A percentile compares a stretch with the other conserved stretches of the same genome.
Evolutionary conservation across 1,140 invertebrate species (phyloP).

Genomic region (Muscidifurax raptorellus): DNA sequence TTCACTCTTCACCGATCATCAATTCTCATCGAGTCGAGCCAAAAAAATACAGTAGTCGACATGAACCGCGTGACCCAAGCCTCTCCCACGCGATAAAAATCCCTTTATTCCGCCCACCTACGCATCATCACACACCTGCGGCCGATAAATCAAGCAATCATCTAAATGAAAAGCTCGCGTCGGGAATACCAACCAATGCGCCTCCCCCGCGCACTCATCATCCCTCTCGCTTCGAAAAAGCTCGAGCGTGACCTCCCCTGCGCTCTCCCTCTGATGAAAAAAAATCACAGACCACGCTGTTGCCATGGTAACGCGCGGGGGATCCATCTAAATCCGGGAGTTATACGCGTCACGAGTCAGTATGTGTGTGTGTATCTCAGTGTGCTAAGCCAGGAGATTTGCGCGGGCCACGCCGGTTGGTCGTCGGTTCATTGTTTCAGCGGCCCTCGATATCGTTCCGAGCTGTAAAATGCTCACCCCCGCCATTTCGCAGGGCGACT

Average conservation of each 20-base stretch:
- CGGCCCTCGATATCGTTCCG: conserved; percentile 57
- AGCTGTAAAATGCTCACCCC: conserved; percentile 59
- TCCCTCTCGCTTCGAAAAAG: neutral
- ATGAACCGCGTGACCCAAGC: no score
- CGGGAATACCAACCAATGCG: neutral
- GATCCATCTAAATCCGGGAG: conserved; percentile 67
- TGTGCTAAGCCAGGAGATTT: conserved; percentile 72
- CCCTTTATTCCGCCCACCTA: neutral
- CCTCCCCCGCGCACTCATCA: neutral
- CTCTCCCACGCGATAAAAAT: neutral
- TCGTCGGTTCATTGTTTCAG: conserved; percentile 73
- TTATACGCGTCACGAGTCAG: conserved; percentile 50
- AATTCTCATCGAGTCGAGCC: neutral
- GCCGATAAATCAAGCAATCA: conserved; percentile 47
- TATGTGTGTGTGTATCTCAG: conserved; percentile 63
- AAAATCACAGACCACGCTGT: conserved; percentile 57
- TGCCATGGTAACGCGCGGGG: conserved; percentile 67
- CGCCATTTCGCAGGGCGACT: neutral
- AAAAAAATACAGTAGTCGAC: neutral
- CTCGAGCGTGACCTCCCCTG: neutral
- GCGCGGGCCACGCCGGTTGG: conserved; percentile 70
- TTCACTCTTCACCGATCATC: neutral
- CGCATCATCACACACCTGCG: neutral
- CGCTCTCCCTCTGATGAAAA: neutral
- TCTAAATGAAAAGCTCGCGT: conserved; percentile 45